Base-by-base conservation (phyloP, 2,888 invertebrate species). In the Apamea anceps region DNA sequence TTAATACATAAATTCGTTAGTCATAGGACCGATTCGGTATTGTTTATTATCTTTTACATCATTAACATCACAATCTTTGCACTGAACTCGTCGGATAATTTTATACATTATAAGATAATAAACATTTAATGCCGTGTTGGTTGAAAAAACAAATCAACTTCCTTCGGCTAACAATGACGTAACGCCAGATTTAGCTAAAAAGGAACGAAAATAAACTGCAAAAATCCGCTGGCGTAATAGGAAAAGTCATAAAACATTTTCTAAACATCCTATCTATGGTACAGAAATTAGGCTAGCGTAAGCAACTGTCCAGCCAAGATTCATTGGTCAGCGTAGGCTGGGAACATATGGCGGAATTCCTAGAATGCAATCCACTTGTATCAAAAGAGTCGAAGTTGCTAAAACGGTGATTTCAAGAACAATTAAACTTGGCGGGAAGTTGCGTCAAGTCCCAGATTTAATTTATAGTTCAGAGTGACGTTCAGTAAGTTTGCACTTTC, bases 251-350 rank as follows among this genome's bases (percentile, higher is more conserved):
- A 90, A 89, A 89, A 84, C 57, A 70, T 54, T 74, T 76, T 82
- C 63, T 77, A 90, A 89, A 89, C 90, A 89, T 89, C 90, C 89
- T 86, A 81, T 80, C 82, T 89, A 72, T 84, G 82, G 76, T 80
- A 72, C 60, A 80, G 84, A 88, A 89, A 88, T 83, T 77, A 79
- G 87, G 87, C 85, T 87, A 87, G 81, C 84, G 80, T 91, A 91
- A 91, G 90, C 88, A 92, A 87, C 85, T 90, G 87, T 87, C 88
- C 77, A 80, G 86, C n/a, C 70, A 86, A 92, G 91, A 92, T 92
- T 92, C 89, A 91, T 91, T 75, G 79, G 72, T 60, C 78, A 81
- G 67, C 65, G 77, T 79, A 84, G 70, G 70, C 82, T 84, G 73
- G 83, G 28, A 87, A 74, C 84, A 85, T 82, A 79, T 85, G 80